phyloP scores from a whole-genome alignment of 1,140 invertebrate species.

The Caenorhabditis remanei region DNA sequence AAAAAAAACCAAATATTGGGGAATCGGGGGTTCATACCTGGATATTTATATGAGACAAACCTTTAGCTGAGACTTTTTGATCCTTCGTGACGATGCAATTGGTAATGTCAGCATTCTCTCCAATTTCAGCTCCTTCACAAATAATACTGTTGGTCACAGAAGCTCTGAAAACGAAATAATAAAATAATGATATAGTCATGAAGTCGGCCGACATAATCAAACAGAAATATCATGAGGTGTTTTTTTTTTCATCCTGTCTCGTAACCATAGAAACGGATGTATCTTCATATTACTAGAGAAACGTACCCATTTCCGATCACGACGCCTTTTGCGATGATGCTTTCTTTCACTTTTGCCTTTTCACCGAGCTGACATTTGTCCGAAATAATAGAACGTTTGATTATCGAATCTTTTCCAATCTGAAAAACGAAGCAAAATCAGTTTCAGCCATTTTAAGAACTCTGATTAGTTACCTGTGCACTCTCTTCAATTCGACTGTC shows the following conservation, averaged over 20 bases:
- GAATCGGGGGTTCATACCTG: too few species aligned
- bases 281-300: too few species aligned
- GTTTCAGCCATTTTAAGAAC: background rate
- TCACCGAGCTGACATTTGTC: conserved; percentile 17
- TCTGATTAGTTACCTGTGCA: conserved; percentile 6
- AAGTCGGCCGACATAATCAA: background rate
- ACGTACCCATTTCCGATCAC: conserved; percentile 51
- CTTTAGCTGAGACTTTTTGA: conserved; percentile 49
- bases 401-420: conserved; percentile 8
- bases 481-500: conserved; percentile 44
- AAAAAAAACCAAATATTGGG: background rate
- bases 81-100: conserved; percentile 55
- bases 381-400: conserved; percentile 5
- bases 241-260: background rate
- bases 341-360: conserved; percentile 35
- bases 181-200: too few species aligned
- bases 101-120: conserved; percentile 56
- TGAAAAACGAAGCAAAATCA: background rate
- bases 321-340: conserved; percentile 33
- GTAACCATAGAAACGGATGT: background rate
- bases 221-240: too few species aligned
- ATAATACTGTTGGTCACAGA: conserved; percentile 52
- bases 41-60: background rate
- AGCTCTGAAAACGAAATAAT: conserved; percentile 36
- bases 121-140: conserved; percentile 54